Evolutionary conservation across 2,797 vertebrate genomes (phyloP), one percentile per base, ranked within the genome.

Genomic region (Craterocephalus amniculus): DNA sequence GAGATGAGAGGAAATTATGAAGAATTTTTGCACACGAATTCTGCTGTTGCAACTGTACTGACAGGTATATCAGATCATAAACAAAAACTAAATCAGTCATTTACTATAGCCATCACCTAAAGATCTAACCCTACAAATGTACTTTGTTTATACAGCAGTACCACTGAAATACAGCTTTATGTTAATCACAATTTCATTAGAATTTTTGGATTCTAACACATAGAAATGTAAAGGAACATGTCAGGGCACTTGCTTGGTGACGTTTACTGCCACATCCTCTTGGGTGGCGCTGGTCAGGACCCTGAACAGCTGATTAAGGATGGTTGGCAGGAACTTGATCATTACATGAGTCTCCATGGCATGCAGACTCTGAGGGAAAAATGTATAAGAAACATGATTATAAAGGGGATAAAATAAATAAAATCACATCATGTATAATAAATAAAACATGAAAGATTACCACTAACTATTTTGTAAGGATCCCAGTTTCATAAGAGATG

Each of bases 311-410:
- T 98, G 97, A 91, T 99, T 99, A 43, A 99, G 93, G 83, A 94
- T 94, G 76, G 98, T 99, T 59, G 98, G 98, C 83, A 99, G 90
- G 91, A 99, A 99, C 85, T 97, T 96, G 60, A 99, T 97, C 97
- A 99, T 97, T 86, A 99, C 97, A 3, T 99, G 96, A 65, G 96
- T 95, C 87, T 99, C 96, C 97, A 99, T 97, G 3, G 98, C 98
- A 40, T 99, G 98, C 40, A 99, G 95, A 86, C 97, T 98, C 98
- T 99, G 77, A 63, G 10, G 55, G 24, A 0, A 22, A 59, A 78
- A 48, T 9, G 36, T 31, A 20, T 68, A 20, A 76, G 18, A 26
- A 1, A 27, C 43, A 31, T 20, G 32, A 60, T 63, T 24, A 66
- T 48, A 9, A 24, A 26, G 32, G 32, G 32, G 32, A 34, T 34